Evolutionary conservation across 2,888 invertebrate genomes (phyloP).

Genomic region (Epinotia demarniana): DNA sequence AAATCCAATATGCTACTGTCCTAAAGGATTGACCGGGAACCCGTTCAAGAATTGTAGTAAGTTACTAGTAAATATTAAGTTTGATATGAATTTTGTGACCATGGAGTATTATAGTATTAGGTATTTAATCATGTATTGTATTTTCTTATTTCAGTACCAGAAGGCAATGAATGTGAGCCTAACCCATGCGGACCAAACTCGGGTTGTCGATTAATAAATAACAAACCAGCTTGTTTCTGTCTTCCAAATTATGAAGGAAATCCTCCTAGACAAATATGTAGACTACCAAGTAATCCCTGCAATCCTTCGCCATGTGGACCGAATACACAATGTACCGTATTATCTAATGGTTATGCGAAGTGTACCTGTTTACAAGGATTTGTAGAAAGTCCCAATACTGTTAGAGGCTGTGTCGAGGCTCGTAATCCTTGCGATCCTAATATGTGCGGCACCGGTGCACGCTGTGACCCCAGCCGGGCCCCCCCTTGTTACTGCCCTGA

Average conservation of each 20-base stretch:
- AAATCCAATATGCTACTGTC: slow-evolving; percentile 95
- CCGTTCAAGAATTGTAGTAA: slow-evolving; percentile 96
- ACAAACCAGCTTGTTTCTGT: slow-evolving; percentile 93
- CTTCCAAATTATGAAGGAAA: slow-evolving; percentile 94
- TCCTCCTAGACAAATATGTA: slow-evolving; percentile 89
- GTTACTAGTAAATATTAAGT: slow-evolving; percentile 66
- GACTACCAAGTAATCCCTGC: slow-evolving; percentile 90
- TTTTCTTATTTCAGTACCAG: slow-evolving; percentile 88
- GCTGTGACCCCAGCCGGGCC: slow-evolving; percentile 90
- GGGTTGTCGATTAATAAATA: slow-evolving; percentile 90
- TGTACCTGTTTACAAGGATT: slow-evolving; percentile 94
- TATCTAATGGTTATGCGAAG: slow-evolving; percentile 92
- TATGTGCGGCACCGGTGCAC: slow-evolving; percentile 90
- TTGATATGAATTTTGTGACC: neutral
- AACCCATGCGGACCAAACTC: slow-evolving; percentile 94
- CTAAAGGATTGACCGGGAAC: slow-evolving; percentile 95
- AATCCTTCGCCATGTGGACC: slow-evolving; percentile 94
- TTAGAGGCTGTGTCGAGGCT: slow-evolving; percentile 92
- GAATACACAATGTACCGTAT: slow-evolving; percentile 92
- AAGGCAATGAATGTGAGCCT: slow-evolving; percentile 92
- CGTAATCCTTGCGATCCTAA: slow-evolving; percentile 93
- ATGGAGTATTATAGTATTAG: neutral
- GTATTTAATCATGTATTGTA: slow-evolving; percentile 8
- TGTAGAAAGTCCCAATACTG: slow-evolving; percentile 94
- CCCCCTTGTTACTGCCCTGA: slow-evolving; percentile 95